Percentiles rank a stretch among this genome's conserved stretches.
Conservation (phyloP, 2,797 vertebrate genomes). For the Coluber constrictor region DNA sequence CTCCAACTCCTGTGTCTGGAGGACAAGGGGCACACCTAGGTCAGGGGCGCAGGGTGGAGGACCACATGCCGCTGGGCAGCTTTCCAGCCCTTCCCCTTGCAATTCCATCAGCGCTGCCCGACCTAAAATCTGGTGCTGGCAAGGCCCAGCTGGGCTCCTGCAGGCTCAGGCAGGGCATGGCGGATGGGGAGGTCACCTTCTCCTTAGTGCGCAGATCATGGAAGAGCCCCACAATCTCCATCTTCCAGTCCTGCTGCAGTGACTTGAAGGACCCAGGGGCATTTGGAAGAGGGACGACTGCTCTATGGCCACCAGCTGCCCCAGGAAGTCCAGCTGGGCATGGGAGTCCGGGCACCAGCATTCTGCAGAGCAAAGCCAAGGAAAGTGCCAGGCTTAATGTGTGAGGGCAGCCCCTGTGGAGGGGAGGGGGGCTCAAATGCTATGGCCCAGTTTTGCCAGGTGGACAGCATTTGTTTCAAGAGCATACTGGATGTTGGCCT, state of each 20-base stretch:
- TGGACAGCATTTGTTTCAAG: too few species aligned
- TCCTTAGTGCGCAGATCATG: constrained; percentile 89
- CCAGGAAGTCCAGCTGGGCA: constrained; percentile 81
- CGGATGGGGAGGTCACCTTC: constrained; percentile 73
- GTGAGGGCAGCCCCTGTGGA: neutral
- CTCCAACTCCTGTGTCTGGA: constrained; percentile 84
- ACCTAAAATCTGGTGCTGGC: too few species aligned
- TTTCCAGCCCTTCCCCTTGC: neutral
- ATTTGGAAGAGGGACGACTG: constrained; percentile 90
- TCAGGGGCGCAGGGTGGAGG: too few species aligned
- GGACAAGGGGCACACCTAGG: fast-evolving
- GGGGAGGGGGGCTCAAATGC: too few species aligned
- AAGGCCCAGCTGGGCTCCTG: neutral
- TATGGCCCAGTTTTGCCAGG: too few species aligned
- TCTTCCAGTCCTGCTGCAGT: constrained; percentile 89
- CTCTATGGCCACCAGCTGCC: constrained; percentile 80
- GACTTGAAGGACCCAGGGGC: constrained; percentile 92
- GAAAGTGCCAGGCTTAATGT: neutral
- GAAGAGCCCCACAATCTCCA: constrained; percentile 92
- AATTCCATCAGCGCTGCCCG: neutral
- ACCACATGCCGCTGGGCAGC: too few species aligned
- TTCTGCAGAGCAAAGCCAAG: constrained; percentile 65
- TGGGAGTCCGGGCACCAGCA: constrained; percentile 88
- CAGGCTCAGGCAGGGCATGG: fast-evolving
- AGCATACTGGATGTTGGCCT: too few species aligned